These are phyloP conservation scores for Charanyca ferruginea DNA, from an alignment of 2,888 invertebrate species.

Conservation along the genomic window DNA sequence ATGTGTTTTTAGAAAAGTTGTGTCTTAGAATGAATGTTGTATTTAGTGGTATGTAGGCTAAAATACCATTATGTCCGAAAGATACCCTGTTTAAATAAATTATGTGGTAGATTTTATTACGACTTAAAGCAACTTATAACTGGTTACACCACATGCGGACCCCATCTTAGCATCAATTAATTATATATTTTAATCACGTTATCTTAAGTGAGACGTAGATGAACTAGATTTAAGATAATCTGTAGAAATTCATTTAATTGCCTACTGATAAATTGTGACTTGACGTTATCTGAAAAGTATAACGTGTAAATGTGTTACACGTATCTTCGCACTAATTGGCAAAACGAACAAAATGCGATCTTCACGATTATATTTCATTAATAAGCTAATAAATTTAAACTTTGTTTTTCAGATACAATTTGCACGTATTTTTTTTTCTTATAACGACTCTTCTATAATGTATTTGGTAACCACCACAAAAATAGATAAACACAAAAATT, in stretches of 20 bases:
- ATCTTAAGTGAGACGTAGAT: conserved; percentile 35
- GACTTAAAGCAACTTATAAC: neutral
- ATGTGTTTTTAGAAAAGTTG: too few species aligned
- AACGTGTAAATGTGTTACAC: too few species aligned
- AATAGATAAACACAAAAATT: too few species aligned
- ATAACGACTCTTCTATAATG: too few species aligned
- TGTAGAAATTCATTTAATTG: conserved; percentile 16
- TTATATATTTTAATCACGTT: conserved; percentile 12
- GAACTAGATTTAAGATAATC: conserved; percentile 31
- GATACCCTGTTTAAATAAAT: neutral
- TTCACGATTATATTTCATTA: neutral
- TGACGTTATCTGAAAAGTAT: conserved; percentile 21
- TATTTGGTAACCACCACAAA: too few species aligned
- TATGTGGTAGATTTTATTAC: neutral
- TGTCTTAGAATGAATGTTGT: too few species aligned
- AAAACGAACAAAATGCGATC: neutral
- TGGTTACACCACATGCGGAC: neutral
- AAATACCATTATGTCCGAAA: neutral
- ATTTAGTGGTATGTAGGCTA: too few species aligned
- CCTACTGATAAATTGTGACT: conserved; percentile 10
- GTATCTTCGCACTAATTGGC: conserved; percentile 11
- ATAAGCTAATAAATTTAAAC: neutral
- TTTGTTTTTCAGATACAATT: neutral
- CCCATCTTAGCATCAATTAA: conserved; percentile 5
- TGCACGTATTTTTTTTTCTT: neutral